These are phyloP conservation scores for Limnodromus scolopaceus DNA, from an alignment of 2,797 vertebrate species.

Conservation along the genomic window DNA sequence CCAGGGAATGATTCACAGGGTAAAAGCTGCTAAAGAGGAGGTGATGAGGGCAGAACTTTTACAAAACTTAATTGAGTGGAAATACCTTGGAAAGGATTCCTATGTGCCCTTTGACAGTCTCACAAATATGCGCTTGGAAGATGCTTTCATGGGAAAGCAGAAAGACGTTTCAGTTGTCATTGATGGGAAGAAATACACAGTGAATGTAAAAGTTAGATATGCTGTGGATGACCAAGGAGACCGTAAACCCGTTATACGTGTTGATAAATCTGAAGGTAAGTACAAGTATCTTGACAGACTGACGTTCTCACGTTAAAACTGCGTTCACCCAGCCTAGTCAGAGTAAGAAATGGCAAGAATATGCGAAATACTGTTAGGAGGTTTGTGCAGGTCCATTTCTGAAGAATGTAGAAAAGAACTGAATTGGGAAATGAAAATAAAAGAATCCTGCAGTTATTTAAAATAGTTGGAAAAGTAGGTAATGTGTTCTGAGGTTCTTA, in stretches of 20 bases:
- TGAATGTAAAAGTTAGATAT: conserved; percentile 56
- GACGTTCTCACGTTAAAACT: neutral
- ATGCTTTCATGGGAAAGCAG: conserved; percentile 28
- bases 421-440: neutral
- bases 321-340: neutral
- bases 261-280: conserved; percentile 82
- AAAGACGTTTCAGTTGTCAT: conserved; percentile 44
- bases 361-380: neutral
- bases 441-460: neutral
- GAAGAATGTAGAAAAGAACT: neutral
- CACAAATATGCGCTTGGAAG: conserved; percentile 81
- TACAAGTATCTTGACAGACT: neutral
- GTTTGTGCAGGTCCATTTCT: neutral
- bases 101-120: conserved; percentile 76
- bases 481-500: neutral
- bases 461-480: neutral
- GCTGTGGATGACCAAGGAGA: conserved; percentile 66
- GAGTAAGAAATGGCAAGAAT: neutral
- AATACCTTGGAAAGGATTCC: conserved; percentile 69
- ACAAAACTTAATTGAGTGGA: conserved; percentile 81
- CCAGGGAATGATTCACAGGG: conserved; percentile 73
- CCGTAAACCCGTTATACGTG: conserved; percentile 62
- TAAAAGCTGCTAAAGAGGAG: conserved; percentile 61
- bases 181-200: conserved; percentile 64
- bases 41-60: conserved; percentile 67